Conservation (phyloP, 2,113 vertebrate genomes). For the Cynocephalus volans region DNA sequence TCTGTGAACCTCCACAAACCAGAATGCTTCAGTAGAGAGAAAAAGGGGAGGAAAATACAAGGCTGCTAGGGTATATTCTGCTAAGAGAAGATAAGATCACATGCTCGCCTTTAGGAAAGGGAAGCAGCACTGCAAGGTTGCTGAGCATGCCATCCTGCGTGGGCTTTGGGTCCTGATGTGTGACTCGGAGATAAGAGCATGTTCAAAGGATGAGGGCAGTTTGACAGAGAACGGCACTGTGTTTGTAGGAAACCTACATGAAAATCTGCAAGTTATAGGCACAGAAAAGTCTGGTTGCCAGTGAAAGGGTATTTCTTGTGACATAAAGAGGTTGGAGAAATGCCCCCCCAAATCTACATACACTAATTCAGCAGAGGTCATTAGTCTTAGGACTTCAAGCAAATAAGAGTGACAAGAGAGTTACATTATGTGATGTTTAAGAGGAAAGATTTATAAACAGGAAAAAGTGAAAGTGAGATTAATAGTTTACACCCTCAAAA, state of each 20-base stretch:
- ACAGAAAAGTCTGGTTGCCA: constrained; percentile 49
- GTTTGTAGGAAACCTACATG: not conserved
- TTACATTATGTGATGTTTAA: constrained; percentile 67
- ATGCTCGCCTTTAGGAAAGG: constrained; percentile 4
- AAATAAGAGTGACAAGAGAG: constrained; percentile 26
- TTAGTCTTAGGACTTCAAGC: not conserved
- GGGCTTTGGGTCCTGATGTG: not conserved
- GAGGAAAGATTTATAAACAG: constrained; percentile 63
- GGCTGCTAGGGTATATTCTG: not conserved
- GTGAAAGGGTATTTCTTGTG: not conserved
- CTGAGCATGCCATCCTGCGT: not conserved
- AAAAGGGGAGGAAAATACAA: not conserved
- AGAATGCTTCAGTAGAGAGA: not conserved
- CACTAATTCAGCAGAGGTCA: not conserved
- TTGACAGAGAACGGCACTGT: constrained; percentile 42
- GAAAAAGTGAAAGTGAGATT: constrained; percentile 65
- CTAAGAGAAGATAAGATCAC: constrained; percentile 65
- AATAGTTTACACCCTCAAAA: constrained; percentile 69
- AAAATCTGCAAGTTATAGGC: constrained; percentile 56
- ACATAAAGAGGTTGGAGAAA: not conserved
- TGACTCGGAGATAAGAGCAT: not conserved
- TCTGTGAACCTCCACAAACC: not conserved
- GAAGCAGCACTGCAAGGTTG: not conserved
- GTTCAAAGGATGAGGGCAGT: constrained; percentile 13
- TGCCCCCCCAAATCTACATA: not conserved